Percentiles rank a stretch among this genome's conserved stretches.
phyloP scores from a whole-genome alignment of 92 coral and sea anemone genomes.

The Epizoanthus ramosus region DNA sequence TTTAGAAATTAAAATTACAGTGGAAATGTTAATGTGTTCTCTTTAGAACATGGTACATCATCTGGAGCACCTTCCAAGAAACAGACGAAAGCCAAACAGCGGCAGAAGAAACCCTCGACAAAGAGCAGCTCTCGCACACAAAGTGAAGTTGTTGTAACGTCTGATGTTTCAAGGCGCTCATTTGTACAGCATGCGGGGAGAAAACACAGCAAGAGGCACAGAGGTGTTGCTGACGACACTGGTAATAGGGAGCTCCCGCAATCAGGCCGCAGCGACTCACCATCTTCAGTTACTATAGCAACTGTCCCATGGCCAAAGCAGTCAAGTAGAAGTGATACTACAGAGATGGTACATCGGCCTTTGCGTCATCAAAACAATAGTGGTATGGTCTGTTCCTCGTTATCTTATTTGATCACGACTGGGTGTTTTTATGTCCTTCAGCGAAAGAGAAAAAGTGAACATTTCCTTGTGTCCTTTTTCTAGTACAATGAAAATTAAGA shows the following conservation, averaged over 20 bases:
- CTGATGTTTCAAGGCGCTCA: not conserved
- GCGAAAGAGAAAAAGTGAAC: not conserved
- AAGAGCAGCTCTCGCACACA: not conserved
- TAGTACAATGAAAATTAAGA: too few relatives aligned
- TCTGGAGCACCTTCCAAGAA: not conserved
- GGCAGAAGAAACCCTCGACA: not conserved
- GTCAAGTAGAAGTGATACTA: not conserved
- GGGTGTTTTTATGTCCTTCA: not conserved
- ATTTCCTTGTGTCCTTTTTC: too few relatives aligned
- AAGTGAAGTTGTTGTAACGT: not conserved
- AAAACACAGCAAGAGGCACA: not conserved
- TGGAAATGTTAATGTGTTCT: not conserved
- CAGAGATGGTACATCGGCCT: not conserved
- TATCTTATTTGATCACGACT: too few relatives aligned
- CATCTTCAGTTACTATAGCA: not conserved
- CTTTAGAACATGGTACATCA: too few relatives aligned
- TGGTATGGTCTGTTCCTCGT: not conserved
- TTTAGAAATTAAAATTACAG: too few relatives aligned
- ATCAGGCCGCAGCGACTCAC: not conserved
- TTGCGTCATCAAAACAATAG: not conserved
- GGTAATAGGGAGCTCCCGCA: not conserved
- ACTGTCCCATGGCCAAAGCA: slow-evolving; percentile 2
- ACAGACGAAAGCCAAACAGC: not conserved
- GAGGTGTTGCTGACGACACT: not conserved
- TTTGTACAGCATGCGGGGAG: not conserved